phyloP scores from a whole-genome alignment of 2,888 invertebrate genomes.

The Lepetodrilus schrolli region DNA sequence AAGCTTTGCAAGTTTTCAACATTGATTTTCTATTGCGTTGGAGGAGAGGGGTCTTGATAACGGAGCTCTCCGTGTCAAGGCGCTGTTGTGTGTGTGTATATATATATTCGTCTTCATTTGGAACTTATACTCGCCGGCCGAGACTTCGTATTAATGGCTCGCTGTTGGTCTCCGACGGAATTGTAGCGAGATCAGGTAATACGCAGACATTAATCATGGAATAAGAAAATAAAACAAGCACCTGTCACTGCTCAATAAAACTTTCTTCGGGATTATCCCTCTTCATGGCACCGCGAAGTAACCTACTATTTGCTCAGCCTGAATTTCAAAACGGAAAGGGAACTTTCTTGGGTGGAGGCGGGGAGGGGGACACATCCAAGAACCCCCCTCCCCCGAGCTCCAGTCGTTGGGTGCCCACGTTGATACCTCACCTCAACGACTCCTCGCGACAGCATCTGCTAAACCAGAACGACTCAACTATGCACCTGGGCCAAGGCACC shows the following conservation, averaged over 20 bases:
- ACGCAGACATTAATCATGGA: too few relatives aligned
- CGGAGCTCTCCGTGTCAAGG: background rate
- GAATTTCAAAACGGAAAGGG: constrained; percentile 27
- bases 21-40: constrained; percentile 4
- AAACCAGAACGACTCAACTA: constrained; percentile 7
- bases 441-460: background rate
- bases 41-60: background rate
- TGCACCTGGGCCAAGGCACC: background rate
- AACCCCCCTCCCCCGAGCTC: constrained; percentile 23
- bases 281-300: background rate
- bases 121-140: background rate
- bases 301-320: background rate
- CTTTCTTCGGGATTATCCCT: too few relatives aligned
- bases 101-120: background rate
- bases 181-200: too few relatives aligned
- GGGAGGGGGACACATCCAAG: constrained; percentile 20
- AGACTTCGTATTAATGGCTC: too few relatives aligned
- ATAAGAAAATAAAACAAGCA: too few relatives aligned
- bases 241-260: too few relatives aligned
- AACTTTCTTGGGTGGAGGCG: constrained; percentile 15
- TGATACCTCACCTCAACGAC: constrained; percentile 2
- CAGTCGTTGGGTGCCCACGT: background rate
- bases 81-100: background rate
- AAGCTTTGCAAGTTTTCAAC: background rate
- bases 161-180: too few relatives aligned